Conservation (phyloP, 2,797 vertebrate species). For the Mormyrops attenuatus region DNA sequence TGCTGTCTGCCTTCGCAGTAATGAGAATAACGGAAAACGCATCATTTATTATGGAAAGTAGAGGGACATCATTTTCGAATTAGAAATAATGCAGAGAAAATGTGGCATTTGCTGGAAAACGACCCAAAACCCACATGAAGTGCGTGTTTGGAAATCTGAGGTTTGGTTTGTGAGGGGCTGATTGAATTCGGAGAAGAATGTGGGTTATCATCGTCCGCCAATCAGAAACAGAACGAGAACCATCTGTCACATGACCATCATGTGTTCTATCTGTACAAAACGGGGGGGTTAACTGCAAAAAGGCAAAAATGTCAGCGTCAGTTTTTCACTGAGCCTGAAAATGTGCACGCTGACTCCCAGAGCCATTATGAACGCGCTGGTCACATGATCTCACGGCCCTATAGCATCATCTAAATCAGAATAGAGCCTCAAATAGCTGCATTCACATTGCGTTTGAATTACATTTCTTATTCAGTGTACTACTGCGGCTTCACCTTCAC, state of each 20-base stretch:
- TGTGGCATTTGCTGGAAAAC: background rate
- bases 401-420: slow-evolving; percentile 27
- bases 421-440: slow-evolving; percentile 27
- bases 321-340: background rate
- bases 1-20: background rate
- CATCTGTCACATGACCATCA: slow-evolving; percentile 19
- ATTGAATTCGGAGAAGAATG: background rate
- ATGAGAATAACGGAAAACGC: background rate
- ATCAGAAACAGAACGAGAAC: slow-evolving; percentile 8
- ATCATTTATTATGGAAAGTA: background rate
- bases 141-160: background rate
- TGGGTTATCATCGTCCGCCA: background rate
- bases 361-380: background rate
- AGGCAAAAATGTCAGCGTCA: background rate
- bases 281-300: background rate
- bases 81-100: background rate
- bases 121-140: background rate
- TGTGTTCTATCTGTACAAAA: background rate
- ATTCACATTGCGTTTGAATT: background rate
- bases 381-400: background rate
- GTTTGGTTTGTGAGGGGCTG: background rate
- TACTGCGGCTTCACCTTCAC: slow-evolving; percentile 58
- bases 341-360: background rate
- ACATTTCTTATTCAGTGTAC: background rate
- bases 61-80: background rate